A percentile compares a stretch with the other conserved stretches of the same genome.
phyloP scores from a whole-genome alignment of 2,113 vertebrate species.

The Sinocyclocheilus anshuiensis region DNA sequence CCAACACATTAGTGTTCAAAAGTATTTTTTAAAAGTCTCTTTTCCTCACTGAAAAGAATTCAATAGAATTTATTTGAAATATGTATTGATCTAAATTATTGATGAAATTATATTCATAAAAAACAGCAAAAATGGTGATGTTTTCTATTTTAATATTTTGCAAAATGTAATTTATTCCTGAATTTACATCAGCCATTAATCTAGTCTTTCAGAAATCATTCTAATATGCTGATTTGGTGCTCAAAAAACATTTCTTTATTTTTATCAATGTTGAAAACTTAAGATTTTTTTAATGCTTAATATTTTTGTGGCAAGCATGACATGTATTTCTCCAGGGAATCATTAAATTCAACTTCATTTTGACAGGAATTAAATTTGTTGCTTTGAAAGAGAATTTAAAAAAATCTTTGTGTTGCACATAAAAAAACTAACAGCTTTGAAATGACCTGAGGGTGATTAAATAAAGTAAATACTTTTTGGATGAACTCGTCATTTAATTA shows the following conservation, averaged over 20 bases:
- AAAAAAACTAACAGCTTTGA: background rate
- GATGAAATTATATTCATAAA: background rate
- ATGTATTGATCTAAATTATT: background rate
- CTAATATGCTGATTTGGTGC: background rate
- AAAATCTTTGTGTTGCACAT: background rate
- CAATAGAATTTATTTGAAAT: background rate
- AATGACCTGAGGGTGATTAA: background rate
- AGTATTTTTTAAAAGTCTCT: background rate
- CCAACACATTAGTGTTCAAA: background rate
- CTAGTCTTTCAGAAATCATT: background rate
- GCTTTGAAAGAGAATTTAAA: too few relatives aligned
- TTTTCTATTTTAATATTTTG: too few relatives aligned
- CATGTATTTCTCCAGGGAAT: too few relatives aligned
- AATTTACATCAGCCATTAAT: background rate
- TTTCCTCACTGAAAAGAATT: background rate
- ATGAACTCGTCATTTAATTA: background rate
- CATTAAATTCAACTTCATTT: background rate
- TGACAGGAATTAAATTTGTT: background rate
- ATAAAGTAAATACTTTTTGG: background rate
- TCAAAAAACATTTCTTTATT: background rate
- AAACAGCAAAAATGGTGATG: too few relatives aligned
- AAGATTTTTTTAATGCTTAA: too few relatives aligned
- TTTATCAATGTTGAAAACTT: too few relatives aligned
- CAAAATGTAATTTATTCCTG: background rate
- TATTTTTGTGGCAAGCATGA: too few relatives aligned